Evolutionary conservation across 2,888 invertebrate species (phyloP), one percentile per base, ranked within the genome.

Genomic region (Zele albiditarsus): DNA sequence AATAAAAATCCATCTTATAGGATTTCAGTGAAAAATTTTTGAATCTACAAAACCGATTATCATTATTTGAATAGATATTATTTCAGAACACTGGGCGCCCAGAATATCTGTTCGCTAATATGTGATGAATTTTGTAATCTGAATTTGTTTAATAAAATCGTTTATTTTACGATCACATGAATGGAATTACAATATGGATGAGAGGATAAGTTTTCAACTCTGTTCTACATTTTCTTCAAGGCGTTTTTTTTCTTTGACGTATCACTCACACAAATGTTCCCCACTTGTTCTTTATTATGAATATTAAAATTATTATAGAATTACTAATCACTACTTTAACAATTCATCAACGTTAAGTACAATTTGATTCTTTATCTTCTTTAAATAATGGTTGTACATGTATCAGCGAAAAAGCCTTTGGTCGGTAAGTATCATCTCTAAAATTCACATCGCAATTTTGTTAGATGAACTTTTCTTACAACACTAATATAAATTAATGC

Each of bases 101-200:
- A 25, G 27, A 23, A 42, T 70, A 57, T 53, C 53, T 53, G n/a
- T 53, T 53, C 5, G 70, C 42, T 25, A 42, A 57, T 70, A 16
- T 60, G 38, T 70, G 25, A 60, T 12, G 23, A 27, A 60, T 70
- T 70, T 70, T 70, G 60, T 70, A 70, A 70, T 38, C 57, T 27
- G 57, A 27, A 70, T 70, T 70, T 60, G 14, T 70, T 70, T 46
- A 70, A 70, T 70, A 71, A 71, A 46, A 71, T 60, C 28, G 23
- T 63, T 71, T 71, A 71, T 71, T 71, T 71, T 71, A 62, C 27
- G 8, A 71, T 71, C 63, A 62, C 46, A 63, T 71, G 63, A 27
- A 8, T 23, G 49, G 12, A 28, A 62, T 62, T 28, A n/a, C 20
- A 71, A 65, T 14, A 65, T 20, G 8, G 4, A 23, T 38, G 33